Evolutionary conservation across 2,113 vertebrate genomes (phyloP).

Genomic region (Hiodon alosoides): DNA sequence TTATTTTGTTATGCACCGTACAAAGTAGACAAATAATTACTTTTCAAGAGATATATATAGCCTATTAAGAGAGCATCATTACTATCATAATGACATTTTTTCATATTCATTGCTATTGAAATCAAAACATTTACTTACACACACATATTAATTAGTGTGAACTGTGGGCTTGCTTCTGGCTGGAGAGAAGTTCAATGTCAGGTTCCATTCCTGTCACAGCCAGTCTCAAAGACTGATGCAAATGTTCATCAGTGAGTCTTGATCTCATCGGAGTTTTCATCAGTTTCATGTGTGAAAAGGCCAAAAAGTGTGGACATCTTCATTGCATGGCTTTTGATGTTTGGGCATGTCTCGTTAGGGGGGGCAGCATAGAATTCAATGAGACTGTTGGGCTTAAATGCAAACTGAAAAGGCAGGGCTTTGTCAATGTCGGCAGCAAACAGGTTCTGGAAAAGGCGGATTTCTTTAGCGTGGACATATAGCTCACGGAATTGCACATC

Average conservation of each 20-base stretch:
- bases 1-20: no score
- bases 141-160: constrained; percentile 3
- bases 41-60: no score
- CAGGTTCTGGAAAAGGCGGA: constrained; percentile 23
- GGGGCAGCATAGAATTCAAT: constrained; percentile 28
- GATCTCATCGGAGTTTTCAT: constrained; percentile 15
- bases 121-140: no score
- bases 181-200: constrained; percentile 19
- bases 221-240: constrained; percentile 18
- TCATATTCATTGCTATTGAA: no score
- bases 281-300: constrained; percentile 24
- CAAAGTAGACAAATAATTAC: no score
- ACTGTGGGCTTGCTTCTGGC: constrained; percentile 23
- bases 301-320: constrained; percentile 24
- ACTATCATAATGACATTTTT: no score
- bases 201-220: constrained; percentile 13
- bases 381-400: constrained; percentile 22
- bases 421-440: constrained; percentile 20
- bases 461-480: constrained; percentile 21
- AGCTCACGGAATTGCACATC: constrained; percentile 5
- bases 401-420: constrained; percentile 17
- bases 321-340: constrained; percentile 30
- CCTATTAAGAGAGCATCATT: no score
- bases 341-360: constrained; percentile 17
- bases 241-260: constrained; percentile 25